These are phyloP conservation scores for Dasypolia templi DNA, from an alignment of 2,888 invertebrate species.

Conservation along the genomic window DNA sequence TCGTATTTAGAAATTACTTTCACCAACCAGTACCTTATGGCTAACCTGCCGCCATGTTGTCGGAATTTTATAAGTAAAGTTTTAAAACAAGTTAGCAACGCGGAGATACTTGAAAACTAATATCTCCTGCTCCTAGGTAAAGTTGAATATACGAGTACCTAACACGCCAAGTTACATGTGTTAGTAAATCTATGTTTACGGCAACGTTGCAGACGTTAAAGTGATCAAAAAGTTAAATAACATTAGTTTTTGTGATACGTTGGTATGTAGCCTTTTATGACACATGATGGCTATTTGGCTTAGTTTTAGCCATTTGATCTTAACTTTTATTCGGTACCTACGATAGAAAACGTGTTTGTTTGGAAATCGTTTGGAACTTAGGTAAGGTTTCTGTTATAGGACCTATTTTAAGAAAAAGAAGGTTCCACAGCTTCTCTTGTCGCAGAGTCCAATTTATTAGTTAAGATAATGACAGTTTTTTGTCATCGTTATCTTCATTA, in stretches of 20 bases:
- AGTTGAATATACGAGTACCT: constrained; percentile 26
- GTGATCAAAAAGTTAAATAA: constrained; percentile 36
- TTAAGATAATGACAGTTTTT: not conserved
- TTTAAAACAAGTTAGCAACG: constrained; percentile 22
- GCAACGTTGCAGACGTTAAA: constrained; percentile 4
- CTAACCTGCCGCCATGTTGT: constrained; percentile 24
- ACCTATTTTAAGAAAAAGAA: not conserved
- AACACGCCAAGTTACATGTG: not conserved
- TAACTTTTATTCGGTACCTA: not conserved
- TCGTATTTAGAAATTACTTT: constrained; percentile 29
- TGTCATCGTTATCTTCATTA: not conserved
- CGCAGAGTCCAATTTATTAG: too few relatives aligned
- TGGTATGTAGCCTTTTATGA: constrained; percentile 32
- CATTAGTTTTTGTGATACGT: constrained; percentile 30
- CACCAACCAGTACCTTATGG: not conserved
- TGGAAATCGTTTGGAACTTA: constrained; percentile 5
- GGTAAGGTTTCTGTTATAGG: not conserved
- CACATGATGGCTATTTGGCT: constrained; percentile 20
- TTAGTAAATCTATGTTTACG: constrained; percentile 3
- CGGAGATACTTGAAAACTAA: constrained; percentile 49
- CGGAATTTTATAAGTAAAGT: constrained; percentile 44
- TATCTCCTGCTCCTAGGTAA: constrained; percentile 33
- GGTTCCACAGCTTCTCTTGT: too few relatives aligned
- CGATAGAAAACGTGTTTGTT: constrained; percentile 12
- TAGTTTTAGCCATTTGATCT: constrained; percentile 12